phyloP scores from a whole-genome alignment of 2,797 vertebrate genomes.

The Chrosomus eos region DNA sequence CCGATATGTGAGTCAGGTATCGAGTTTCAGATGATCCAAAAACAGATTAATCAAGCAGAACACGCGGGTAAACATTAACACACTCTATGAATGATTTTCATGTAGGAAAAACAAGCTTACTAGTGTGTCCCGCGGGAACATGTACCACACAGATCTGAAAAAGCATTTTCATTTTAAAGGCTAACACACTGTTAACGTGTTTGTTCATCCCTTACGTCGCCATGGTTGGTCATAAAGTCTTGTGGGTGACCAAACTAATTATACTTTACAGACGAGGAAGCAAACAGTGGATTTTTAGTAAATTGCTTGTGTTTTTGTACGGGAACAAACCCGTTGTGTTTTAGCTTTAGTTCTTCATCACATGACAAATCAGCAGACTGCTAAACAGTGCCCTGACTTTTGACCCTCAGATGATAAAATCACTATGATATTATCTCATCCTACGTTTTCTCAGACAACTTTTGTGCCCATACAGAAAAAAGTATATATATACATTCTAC shows the following conservation, averaged over 20 bases:
- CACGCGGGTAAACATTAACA: constrained; percentile 8
- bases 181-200: not conserved
- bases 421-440: not conserved
- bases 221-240: not conserved
- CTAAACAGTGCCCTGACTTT: not conserved
- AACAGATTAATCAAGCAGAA: not conserved
- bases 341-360: not conserved
- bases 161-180: not conserved
- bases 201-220: not conserved
- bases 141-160: not conserved
- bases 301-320: not conserved
- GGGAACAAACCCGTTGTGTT: too few relatives aligned
- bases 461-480: not conserved
- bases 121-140: not conserved
- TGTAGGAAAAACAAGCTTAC: not conserved
- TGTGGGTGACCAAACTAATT: not conserved
- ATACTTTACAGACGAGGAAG: not conserved
- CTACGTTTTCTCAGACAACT: not conserved
- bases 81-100: constrained; percentile 19
- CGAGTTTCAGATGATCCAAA: not conserved
- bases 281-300: not conserved
- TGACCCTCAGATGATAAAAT: not conserved
- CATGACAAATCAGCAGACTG: not conserved
- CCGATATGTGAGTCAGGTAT: not conserved
- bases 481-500: too few relatives aligned